A percentile compares a stretch with the other conserved stretches of the same genome.
Evolutionary conservation across 2,888 invertebrate genomes (phyloP).

Genomic region (Melieria picta): DNA sequence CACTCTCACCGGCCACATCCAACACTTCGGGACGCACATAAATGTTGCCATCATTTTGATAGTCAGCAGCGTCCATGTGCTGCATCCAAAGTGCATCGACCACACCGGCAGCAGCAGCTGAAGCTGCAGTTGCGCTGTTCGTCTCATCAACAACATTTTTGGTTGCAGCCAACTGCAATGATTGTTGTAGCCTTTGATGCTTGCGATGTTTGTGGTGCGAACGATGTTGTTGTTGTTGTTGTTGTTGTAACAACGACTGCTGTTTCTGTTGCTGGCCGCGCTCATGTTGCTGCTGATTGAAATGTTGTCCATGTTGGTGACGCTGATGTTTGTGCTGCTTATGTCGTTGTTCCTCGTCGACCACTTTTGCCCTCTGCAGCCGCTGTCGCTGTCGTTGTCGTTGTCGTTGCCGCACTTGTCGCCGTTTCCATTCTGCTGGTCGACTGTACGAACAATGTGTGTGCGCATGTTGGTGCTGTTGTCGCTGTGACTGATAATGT

Average conservation of each 20-base stretch:
- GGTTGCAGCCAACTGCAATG: background rate
- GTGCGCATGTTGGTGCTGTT: conserved; percentile 12
- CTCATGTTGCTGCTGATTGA: conserved; percentile 11
- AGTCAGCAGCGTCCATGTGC: too few relatives aligned
- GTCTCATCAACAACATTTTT: background rate
- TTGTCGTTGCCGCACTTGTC: background rate
- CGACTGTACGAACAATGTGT: too few relatives aligned
- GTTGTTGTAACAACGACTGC: conserved; percentile 5
- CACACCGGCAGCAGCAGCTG: too few relatives aligned
- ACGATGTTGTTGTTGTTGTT: conserved; percentile 7
- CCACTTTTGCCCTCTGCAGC: background rate
- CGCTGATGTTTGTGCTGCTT: conserved; percentile 27
- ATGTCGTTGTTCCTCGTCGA: conserved; percentile 16
- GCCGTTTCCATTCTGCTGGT: too few relatives aligned
- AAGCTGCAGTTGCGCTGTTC: too few relatives aligned
- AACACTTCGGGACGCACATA: too few relatives aligned
- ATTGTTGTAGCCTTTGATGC: background rate
- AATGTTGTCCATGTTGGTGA: conserved; percentile 10
- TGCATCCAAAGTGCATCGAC: too few relatives aligned
- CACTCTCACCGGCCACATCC: too few relatives aligned
- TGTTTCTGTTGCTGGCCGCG: conserved; percentile 24
- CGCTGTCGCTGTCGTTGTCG: background rate
- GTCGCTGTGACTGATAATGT: background rate
- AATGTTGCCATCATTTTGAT: too few relatives aligned
- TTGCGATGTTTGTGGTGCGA: conserved; percentile 9